Base-by-base conservation (phyloP, 2,797 vertebrate genomes). In the Rhinichthys osculus region DNA sequence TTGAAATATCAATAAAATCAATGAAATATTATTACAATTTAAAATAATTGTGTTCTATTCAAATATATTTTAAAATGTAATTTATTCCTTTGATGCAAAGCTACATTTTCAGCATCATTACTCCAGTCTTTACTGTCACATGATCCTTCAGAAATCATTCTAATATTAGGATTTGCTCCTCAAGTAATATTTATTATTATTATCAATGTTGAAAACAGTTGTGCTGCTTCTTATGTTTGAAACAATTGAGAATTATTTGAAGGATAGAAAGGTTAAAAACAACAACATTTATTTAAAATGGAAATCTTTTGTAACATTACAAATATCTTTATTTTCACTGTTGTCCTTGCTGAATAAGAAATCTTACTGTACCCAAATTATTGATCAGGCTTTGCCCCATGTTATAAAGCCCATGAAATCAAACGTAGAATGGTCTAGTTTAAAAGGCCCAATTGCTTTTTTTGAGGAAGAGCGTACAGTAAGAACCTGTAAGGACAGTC, bases 401-500 rank as follows among this genome's bases (percentile, higher is more conserved):
- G 33, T 35, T 74, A 7, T 21, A 77, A 35, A 57, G 2, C 0
- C 35, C 7, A 78, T 62, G 38, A 27, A 16, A 16, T 27, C 4
- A 42, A 64, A 44, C 9, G 8, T 11, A 54, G 44, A 44, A 27
- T 6, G 27, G 21, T 52, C 7, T 27, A 16, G 17, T 66, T 47
- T 14, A 40, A 83, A 76, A 76, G 38, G 5, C 21, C 47, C 66
- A 33, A 42, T 21, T 35, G 21, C 27, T 70, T 85, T 27, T 50
- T 54, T 30, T 40, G 44, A 84, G 72, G 9, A 35, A n/a, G 42
- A 40, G 62, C 3, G 50, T 62, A 50, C 33, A 81, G 42, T 40
- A 42, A 9, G 9, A 59, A 38, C 42, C 76, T 84, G 78, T 76
- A 70, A 84, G n/a, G n/a, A 33, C 71, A 40, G 72, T 77, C 78